Evolutionary conservation across 1,140 invertebrate species (phyloP), one percentile per base, ranked within the genome.

Genomic region (Chrysopa pallens): DNA sequence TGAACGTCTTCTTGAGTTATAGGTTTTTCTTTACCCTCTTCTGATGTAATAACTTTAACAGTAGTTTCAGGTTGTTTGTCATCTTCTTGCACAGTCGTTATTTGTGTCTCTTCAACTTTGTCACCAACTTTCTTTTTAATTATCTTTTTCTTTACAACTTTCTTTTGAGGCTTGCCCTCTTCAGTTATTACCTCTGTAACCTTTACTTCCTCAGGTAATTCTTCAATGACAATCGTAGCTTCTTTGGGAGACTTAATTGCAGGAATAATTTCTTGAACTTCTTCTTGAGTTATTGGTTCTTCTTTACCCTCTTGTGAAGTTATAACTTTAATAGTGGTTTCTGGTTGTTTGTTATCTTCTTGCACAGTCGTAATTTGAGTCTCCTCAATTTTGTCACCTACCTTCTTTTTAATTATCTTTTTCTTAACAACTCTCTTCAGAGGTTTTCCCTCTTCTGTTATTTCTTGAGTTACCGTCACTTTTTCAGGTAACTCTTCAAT

Each of bases 71-170:
- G 56, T 13, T 56, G 42, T 43, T 62, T 56, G 17, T 59, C 56
- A 6, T 63, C 57, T 46, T 68, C 61, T 47, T 67, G 60, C 4
- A 64, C 49, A 0, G 60, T 64, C 36, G 65, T 58, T 31, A 64
- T 62, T 38, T 59, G 57, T 0, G 56, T 64, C 1, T 62, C 47
- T 48, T 61, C 55, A 51, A 67, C 47, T 11, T 55, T 58, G 1
- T 55, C 52, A 5, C 58, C 62, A 40, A 33, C 31, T 12, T 33
- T 9, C n/a, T 33, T 33, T 12, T 33, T 33, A 33, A 33, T 40
- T 12, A 41, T 42, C 39, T 42, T 45, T 40, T 49, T 46, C 47
- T 43, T 42, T 35, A 29, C 48, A 46, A 29, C 49, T 40, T 42
- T 51, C 40, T 48, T 43, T 40, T 46, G 7, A 52, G 52, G 44